Percentiles rank a stretch among this genome's conserved stretches.
These are phyloP conservation scores for Drosophila monieri DNA, from an alignment of 2,888 invertebrate species.

Conservation along the genomic window DNA sequence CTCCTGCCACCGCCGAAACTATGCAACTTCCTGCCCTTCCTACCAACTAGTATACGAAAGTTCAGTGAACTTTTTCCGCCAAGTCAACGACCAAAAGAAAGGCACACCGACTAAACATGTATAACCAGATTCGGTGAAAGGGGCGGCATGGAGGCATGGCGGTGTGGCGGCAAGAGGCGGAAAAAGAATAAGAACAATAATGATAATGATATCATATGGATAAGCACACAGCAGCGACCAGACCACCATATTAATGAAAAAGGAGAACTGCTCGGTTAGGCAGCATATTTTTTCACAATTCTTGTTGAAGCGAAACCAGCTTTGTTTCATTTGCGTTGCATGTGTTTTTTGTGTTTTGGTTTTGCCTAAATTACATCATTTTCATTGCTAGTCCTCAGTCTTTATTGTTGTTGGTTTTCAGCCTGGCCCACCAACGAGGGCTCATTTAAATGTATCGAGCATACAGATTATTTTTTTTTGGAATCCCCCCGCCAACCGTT, in stretches of 20 bases:
- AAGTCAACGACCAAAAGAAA: conserved; percentile 48
- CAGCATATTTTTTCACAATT: conserved; percentile 21
- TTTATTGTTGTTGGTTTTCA: neutral
- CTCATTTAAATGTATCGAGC: conserved; percentile 51
- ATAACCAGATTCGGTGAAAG: conserved; percentile 32
- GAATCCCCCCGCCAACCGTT: conserved; percentile 8
- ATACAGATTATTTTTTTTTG: conserved; percentile 16
- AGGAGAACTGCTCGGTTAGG: conserved; percentile 20
- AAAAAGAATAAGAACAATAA: conserved; percentile 27
- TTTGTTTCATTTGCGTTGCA: conserved; percentile 22
- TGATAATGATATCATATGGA: conserved; percentile 52
- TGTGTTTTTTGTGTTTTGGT: conserved; percentile 9
- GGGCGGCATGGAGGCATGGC: neutral
- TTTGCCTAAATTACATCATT: conserved; percentile 20
- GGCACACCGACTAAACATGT: conserved; percentile 28
- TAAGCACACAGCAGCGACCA: conserved; percentile 8
- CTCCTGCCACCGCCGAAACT: neutral
- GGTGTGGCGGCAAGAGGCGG: conserved; percentile 5
- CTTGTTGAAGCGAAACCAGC: too few relatives aligned
- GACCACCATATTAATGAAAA: conserved; percentile 6
- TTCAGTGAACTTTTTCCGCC: conserved; percentile 37
- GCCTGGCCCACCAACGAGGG: conserved; percentile 1
- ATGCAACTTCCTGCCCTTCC: conserved; percentile 15
- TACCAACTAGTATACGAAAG: neutral
- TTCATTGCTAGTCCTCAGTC: neutral